These are phyloP conservation scores for Mesocricetus auratus DNA, from an alignment of 2,113 vertebrate species.

Conservation along the genomic window DNA sequence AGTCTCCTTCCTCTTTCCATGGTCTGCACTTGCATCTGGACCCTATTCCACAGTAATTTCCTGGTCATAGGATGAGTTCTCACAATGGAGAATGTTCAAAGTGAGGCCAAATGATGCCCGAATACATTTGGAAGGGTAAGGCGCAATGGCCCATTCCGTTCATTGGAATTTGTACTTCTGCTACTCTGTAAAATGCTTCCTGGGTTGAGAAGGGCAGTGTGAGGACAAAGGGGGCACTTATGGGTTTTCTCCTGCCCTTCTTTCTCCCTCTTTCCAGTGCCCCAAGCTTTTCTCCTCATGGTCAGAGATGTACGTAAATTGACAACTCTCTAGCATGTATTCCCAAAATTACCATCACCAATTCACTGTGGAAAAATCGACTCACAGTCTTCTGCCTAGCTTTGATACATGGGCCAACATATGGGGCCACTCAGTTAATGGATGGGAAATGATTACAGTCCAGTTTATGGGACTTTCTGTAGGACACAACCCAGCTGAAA, in stretches of 20 bases:
- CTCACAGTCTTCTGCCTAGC: background rate
- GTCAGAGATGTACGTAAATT: background rate
- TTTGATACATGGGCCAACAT: background rate
- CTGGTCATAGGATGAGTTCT: background rate
- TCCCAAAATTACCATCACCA: background rate
- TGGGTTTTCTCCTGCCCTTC: background rate
- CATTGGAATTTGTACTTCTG: background rate
- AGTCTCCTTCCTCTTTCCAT: constrained; percentile 31
- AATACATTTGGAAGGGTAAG: background rate
- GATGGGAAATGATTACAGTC: background rate
- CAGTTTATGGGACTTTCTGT: background rate
- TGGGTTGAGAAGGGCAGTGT: background rate
- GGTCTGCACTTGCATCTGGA: background rate
- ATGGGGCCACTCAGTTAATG: background rate
- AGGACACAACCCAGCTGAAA: background rate
- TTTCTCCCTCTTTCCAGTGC: too few species aligned
- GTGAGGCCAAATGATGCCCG: background rate
- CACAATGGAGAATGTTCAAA: background rate
- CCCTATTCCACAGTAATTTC: background rate
- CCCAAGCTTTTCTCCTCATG: background rate
- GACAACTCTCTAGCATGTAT: too few species aligned
- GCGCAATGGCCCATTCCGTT: background rate
- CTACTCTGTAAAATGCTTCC: background rate
- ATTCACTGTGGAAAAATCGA: background rate
- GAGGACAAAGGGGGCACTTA: background rate